Base-by-base conservation (phyloP, 2,888 invertebrate genomes). In the Mythimna lalbum region DNA sequence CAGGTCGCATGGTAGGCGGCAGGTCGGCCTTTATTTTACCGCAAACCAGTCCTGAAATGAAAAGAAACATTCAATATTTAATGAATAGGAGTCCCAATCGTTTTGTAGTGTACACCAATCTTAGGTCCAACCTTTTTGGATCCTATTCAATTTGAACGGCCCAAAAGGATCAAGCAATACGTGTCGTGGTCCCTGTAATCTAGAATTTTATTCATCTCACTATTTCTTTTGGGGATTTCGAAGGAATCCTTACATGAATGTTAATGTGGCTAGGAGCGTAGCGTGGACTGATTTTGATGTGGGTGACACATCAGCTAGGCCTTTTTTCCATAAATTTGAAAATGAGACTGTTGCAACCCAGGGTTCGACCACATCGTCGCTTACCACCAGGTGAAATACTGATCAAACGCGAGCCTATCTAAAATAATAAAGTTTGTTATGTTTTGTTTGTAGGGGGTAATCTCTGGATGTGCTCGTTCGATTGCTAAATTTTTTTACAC, bases 1-100 rank as follows among this genome's bases (percentile, higher is more conserved):
- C 83, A 0, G 82, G 84, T 0, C 94, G 85, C 92, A 96, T 95
- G 0, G 96, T 95, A 0, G 95, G 93, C 1, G 96, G 95, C 1
- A 90, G 87, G 55, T 95, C 93, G 0, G 90, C 64, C 63, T 87
- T 92, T 33, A 96, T 90, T 74, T 92, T 92, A 0, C 93, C 94
- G 67, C 95, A 96, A 0, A 96, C 92, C 1, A 96, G 83, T 31
- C 90, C 95, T 96, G 88, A 1, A 88, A 88, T 47, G 50, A 73
- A 73, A 64, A 61, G 12, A 36, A 43, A 21, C 6, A 19, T 55
- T 65, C 12, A 66, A 53, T 49, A 55, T 7, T 7, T 49, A 63
- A 63, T 63, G 12, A 62, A 63, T 23, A 39, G 21, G 39, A 27
- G n/a, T 17, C 10, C 49, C 21, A 43, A 63, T 5, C 23, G 59